These are phyloP conservation scores for Sterna hirundo DNA, from an alignment of 2,113 vertebrate genomes.

Conservation along the genomic window DNA sequence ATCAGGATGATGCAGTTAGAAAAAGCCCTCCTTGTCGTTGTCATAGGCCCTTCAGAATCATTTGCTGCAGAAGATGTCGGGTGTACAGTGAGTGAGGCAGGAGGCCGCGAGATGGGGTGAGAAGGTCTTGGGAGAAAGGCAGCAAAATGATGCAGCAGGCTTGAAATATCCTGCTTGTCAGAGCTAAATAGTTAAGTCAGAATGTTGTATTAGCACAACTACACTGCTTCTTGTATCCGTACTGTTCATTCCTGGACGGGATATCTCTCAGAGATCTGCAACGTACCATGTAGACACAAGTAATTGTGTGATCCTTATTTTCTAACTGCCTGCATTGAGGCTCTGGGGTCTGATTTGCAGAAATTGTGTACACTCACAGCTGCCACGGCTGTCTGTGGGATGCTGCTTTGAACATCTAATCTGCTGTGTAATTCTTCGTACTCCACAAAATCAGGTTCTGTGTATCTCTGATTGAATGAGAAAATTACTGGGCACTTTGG, in stretches of 20 bases:
- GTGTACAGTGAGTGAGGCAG: neutral
- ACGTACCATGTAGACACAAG: neutral
- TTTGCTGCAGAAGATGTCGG: neutral
- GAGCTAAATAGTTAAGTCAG: neutral
- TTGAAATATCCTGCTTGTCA: neutral
- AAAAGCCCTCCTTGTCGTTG: neutral
- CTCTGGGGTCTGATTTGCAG: constrained; percentile 20
- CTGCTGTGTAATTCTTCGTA: constrained; percentile 9
- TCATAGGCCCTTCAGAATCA: neutral
- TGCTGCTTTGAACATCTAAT: constrained; percentile 29
- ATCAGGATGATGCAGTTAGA: neutral
- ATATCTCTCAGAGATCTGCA: neutral
- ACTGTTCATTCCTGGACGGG: neutral
- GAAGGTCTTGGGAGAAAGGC: neutral
- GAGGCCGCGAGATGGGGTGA: neutral
- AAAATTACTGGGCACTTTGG: constrained; percentile 50
- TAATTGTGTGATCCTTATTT: neutral
- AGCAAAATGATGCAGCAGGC: neutral
- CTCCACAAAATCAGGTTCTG: constrained; percentile 30
- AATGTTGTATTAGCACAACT: neutral
- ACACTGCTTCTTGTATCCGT: neutral
- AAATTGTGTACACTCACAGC: constrained; percentile 7
- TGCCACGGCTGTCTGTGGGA: neutral
- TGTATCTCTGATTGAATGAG: constrained; percentile 31
- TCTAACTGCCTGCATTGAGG: neutral